Evolutionary conservation across 2,888 invertebrate genomes (phyloP).

Genomic region (Hirudinaria manillensis): DNA sequence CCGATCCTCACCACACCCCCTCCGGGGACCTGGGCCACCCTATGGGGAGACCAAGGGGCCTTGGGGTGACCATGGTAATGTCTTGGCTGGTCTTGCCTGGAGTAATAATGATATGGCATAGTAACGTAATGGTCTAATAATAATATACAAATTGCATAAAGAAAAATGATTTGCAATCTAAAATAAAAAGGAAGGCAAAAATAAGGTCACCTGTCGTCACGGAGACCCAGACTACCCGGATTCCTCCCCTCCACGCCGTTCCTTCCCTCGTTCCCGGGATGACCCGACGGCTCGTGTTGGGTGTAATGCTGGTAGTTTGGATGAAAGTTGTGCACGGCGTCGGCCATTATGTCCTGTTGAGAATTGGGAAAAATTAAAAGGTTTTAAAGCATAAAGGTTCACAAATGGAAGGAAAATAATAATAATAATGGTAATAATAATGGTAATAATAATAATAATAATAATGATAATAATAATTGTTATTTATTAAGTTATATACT

Average conservation of each 20-base stretch:
- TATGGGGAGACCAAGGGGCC: neutral
- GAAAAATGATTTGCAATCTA: too few relatives aligned
- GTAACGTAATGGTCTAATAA: neutral
- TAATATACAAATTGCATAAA: too few relatives aligned
- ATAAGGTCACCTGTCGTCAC: neutral
- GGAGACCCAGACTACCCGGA: neutral
- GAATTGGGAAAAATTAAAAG: neutral
- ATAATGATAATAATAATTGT: neutral
- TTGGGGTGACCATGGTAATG: neutral
- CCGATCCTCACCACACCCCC: neutral
- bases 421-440: neutral
- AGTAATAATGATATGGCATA: conserved; percentile 8
- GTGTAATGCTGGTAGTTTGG: conserved; percentile 79
- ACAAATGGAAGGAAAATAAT: neutral
- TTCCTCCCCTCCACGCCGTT: neutral
- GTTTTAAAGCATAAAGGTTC: neutral
- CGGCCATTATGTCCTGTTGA: conserved; percentile 94
- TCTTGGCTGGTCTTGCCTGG: neutral
- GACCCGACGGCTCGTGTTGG: conserved; percentile 22
- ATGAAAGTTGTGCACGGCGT: conserved; percentile 83
- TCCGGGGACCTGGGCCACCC: neutral
- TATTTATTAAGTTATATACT: neutral
- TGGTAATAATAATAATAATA: neutral
- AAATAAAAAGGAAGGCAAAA: too few relatives aligned
- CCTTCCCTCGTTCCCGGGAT: neutral